Percentiles rank a stretch among this genome's conserved stretches.
Evolutionary conservation across 2,797 vertebrate species (phyloP).

Genomic region (Hippopotamyrus pictus): DNA sequence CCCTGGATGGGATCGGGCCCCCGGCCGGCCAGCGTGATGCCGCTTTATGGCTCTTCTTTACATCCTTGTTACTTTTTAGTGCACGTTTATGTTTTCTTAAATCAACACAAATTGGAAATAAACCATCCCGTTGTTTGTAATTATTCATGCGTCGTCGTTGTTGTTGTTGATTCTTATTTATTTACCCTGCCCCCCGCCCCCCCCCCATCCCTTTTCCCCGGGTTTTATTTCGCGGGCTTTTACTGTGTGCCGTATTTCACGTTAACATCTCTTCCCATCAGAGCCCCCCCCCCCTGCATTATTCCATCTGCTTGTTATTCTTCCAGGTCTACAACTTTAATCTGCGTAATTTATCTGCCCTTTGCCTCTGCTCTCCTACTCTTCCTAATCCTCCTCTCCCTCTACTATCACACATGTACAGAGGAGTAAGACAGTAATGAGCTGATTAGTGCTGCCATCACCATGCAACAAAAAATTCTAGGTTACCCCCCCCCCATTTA

Average conservation of each 20-base stretch:
- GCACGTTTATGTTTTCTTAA: constrained; percentile 57
- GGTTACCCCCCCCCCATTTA: neutral
- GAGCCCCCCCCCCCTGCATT: constrained; percentile 18
- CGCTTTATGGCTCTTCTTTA: constrained; percentile 52
- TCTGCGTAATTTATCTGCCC: constrained; percentile 37
- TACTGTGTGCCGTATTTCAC: constrained; percentile 40
- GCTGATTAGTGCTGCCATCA: constrained; percentile 9
- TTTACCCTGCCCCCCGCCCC: neutral
- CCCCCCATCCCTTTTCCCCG: neutral
- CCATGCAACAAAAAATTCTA: neutral
- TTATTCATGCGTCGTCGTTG: constrained; percentile 47
- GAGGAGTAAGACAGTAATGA: neutral
- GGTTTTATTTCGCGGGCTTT: constrained; percentile 35
- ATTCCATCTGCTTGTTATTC: constrained; percentile 33
- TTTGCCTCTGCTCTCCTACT: neutral
- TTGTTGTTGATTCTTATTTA: constrained; percentile 39
- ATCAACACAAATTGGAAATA: constrained; percentile 60
- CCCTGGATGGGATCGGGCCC: constrained; percentile 21
- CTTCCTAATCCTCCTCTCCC: neutral
- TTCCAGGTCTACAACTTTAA: constrained; percentile 20
- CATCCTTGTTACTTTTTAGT: constrained; percentile 55
- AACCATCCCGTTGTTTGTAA: constrained; percentile 46
- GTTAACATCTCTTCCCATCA: constrained; percentile 33
- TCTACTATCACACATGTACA: neutral
- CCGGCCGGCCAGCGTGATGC: constrained; percentile 35